Evolutionary conservation across 2,797 vertebrate species (phyloP).

Genomic region (Leontopithecus rosalia): DNA sequence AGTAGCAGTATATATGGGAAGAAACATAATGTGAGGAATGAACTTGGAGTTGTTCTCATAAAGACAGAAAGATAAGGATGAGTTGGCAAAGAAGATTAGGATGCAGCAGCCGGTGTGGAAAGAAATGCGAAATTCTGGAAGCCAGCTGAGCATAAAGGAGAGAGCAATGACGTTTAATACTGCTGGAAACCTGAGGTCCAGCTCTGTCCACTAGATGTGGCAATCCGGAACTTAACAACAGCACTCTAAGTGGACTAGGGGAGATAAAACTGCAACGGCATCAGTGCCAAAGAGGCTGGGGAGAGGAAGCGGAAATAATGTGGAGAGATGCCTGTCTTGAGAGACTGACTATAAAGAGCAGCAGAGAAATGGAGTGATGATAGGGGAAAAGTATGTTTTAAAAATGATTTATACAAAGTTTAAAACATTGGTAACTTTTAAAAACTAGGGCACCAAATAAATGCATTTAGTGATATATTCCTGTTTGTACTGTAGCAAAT

Average conservation of each 20-base stretch:
- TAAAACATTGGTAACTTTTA: not conserved
- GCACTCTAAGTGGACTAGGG: too few species aligned
- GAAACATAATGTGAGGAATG: not conserved
- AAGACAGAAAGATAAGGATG: not conserved
- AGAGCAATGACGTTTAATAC: fast-evolving
- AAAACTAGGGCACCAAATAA: not conserved
- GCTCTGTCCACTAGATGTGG: not conserved
- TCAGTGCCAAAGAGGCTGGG: not conserved
- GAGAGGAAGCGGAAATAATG: not conserved
- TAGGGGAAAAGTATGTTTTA: not conserved
- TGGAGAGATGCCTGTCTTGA: not conserved
- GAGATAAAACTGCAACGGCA: not conserved
- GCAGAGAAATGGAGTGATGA: not conserved
- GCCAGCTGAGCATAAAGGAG: not conserved
- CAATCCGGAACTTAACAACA: not conserved
- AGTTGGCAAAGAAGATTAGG: not conserved
- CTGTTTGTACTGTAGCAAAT: not conserved
- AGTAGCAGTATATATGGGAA: not conserved
- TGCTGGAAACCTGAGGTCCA: not conserved
- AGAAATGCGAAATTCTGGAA: not conserved
- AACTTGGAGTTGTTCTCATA: not conserved
- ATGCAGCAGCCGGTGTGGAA: not conserved
- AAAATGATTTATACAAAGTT: not conserved
- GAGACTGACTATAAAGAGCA: not conserved
- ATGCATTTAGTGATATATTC: not conserved